A percentile compares a stretch with the other conserved stretches of the same genome.
These are phyloP conservation scores for Phoxinus dragarum DNA, from an alignment of 2,797 vertebrate species.

Conservation along the genomic window DNA sequence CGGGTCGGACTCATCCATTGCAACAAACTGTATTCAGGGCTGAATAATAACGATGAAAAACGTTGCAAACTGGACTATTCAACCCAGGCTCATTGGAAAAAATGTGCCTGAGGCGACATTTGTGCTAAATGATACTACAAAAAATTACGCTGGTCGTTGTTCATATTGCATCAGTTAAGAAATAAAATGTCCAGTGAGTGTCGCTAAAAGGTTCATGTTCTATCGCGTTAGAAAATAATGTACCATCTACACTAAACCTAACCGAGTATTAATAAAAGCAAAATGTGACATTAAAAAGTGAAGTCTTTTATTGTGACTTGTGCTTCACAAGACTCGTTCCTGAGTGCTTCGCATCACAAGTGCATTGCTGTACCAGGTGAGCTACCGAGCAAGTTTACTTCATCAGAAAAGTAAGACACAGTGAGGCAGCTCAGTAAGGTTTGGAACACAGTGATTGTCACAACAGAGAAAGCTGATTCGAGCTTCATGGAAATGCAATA, in stretches of 20 bases:
- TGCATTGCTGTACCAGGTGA: background rate
- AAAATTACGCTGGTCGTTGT: background rate
- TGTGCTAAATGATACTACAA: background rate
- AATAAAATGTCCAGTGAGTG: background rate
- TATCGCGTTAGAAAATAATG: background rate
- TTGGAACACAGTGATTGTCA: background rate
- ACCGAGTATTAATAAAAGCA: background rate
- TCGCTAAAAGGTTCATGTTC: background rate
- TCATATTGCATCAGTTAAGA: background rate
- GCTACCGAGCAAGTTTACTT: background rate
- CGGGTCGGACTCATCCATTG: background rate
- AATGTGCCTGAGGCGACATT: background rate
- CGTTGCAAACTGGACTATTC: background rate
- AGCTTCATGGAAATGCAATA: conserved; percentile 9
- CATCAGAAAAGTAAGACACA: background rate
- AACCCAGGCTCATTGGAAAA: background rate
- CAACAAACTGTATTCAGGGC: background rate
- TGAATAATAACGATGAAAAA: background rate
- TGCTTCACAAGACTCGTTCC: background rate
- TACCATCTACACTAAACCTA: background rate
- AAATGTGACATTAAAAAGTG: background rate
- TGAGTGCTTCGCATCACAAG: background rate
- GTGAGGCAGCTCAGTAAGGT: background rate
- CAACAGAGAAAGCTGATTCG: background rate
- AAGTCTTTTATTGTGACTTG: background rate